Conservation (phyloP, 2,888 invertebrate species). For the Tenthredo notha region DNA sequence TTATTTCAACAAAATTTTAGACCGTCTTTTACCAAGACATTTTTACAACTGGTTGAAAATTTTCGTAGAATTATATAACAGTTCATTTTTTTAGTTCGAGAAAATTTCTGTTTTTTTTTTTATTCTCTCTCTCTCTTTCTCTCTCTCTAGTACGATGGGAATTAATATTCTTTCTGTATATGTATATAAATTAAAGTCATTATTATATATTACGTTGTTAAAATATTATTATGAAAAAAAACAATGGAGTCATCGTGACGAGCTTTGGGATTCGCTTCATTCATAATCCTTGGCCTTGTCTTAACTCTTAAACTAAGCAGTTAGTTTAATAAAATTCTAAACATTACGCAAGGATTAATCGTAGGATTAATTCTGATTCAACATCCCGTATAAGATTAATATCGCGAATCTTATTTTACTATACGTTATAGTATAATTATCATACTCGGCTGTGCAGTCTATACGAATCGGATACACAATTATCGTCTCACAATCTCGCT, state of each 20-base stretch:
- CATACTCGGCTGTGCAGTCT: neutral
- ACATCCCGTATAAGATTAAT: conserved; percentile 12
- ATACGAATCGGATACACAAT: neutral
- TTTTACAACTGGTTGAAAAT: neutral
- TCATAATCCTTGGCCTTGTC: neutral
- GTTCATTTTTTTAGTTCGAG: neutral
- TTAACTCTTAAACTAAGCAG: neutral
- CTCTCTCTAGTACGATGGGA: neutral
- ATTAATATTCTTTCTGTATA: neutral
- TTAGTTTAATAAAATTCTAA: neutral
- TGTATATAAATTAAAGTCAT: neutral
- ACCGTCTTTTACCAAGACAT: neutral
- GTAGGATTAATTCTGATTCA: conserved; percentile 9
- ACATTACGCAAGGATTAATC: conserved; percentile 14
- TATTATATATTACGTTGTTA: neutral
- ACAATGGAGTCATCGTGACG: neutral
- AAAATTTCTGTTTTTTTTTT: neutral
- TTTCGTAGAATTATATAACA: neutral
- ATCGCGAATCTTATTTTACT: conserved; percentile 1
- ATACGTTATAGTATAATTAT: neutral
- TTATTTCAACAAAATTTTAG: neutral
- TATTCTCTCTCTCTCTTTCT: no score
- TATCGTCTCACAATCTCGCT: no score
- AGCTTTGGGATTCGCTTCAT: neutral
- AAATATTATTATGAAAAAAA: neutral